Evolutionary conservation across 2,888 invertebrate species (phyloP), one percentile per base, ranked within the genome.

Genomic region (Exocentrus adspersus): DNA sequence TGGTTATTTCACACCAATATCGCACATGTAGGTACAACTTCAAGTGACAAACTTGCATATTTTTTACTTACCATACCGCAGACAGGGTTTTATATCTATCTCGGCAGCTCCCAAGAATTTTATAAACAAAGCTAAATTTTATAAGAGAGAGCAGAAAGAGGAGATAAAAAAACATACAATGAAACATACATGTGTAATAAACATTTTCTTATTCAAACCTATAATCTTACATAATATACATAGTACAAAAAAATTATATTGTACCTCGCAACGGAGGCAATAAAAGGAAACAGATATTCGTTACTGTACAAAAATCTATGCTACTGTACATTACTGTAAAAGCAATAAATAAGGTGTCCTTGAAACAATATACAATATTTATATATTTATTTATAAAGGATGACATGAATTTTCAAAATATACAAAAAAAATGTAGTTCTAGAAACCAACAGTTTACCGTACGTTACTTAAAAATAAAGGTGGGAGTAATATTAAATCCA

Each of bases 211-310:
- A 86, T 86, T 86, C 85, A 86, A 86, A 86, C 86, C 89, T 90
- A 89, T 88, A 88, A 88, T 89, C 89, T 88, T 90, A 90, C 90
- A 90, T 90, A 90, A 90, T 90, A 90, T 90, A 90, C 90, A 91
- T 90, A 90, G 90, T 90, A 91, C 90, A 90, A 91, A 90, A 89
- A 89, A 90, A 89, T 74, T 88, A 79, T 80, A 78, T 79, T 77
- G 76, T 75, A 75, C 77, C 82, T 78, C 78, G 70, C 61, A 67
- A 71, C 59, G 68, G 67, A 65, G 70, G 72, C 65, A 67, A 64
- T 71, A 65, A 73, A 80, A 79, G 79, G 75, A 77, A 79, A 80
- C 77, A 76, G 72, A 76, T 71, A 74, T 75, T 77, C 72, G 70
- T 76, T 78, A 79, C 80, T 83, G 83, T 83, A 83, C 83, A 83